Percentiles rank a stretch among this genome's conserved stretches.
Conservation (phyloP, 2,888 invertebrate genomes). For the Pachycephus smyrnensis region DNA sequence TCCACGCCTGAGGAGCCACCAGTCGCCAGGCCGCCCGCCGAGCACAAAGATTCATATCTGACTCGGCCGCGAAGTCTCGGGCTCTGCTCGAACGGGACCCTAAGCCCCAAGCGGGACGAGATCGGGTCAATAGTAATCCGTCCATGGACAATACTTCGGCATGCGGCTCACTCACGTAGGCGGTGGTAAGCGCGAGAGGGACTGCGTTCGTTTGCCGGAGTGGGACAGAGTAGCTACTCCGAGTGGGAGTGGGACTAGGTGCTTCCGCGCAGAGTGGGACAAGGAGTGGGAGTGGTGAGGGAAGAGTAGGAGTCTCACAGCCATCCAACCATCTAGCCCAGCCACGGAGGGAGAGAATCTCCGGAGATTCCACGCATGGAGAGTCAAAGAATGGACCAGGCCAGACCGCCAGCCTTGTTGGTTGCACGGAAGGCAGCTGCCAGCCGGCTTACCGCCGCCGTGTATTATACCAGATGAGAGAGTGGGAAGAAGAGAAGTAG, state of each 20-base stretch:
- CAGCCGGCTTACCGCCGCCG: slow-evolving; percentile 60
- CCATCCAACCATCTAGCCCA: background rate
- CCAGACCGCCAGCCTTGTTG: slow-evolving; percentile 57
- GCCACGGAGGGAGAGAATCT: slow-evolving; percentile 39
- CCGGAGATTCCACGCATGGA: slow-evolving; percentile 61
- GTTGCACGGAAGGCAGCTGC: slow-evolving; percentile 64
- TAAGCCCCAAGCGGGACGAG: slow-evolving; percentile 59
- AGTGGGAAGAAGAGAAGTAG: slow-evolving; percentile 28
- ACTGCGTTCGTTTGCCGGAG: slow-evolving; percentile 1
- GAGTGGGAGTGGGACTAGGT: slow-evolving; percentile 27
- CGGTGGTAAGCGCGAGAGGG: slow-evolving; percentile 17
- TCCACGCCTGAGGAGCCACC: background rate
- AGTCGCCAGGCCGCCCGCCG: slow-evolving; percentile 40
- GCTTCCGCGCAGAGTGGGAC: slow-evolving; percentile 19
- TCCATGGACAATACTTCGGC: slow-evolving; percentile 37
- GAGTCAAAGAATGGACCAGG: slow-evolving; percentile 47
- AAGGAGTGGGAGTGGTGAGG: slow-evolving; percentile 13
- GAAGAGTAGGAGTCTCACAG: slow-evolving; percentile 22
- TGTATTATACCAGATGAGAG: slow-evolving; percentile 36
- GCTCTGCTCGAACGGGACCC: slow-evolving; percentile 61
- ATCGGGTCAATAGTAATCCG: slow-evolving; percentile 52
- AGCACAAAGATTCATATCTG: slow-evolving; percentile 60
- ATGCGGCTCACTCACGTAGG: slow-evolving; percentile 27
- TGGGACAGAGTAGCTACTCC: slow-evolving; percentile 4
- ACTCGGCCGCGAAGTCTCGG: slow-evolving; percentile 46